Conservation (phyloP, 2,113 vertebrate species). For the Lepisosteus osseus region DNA sequence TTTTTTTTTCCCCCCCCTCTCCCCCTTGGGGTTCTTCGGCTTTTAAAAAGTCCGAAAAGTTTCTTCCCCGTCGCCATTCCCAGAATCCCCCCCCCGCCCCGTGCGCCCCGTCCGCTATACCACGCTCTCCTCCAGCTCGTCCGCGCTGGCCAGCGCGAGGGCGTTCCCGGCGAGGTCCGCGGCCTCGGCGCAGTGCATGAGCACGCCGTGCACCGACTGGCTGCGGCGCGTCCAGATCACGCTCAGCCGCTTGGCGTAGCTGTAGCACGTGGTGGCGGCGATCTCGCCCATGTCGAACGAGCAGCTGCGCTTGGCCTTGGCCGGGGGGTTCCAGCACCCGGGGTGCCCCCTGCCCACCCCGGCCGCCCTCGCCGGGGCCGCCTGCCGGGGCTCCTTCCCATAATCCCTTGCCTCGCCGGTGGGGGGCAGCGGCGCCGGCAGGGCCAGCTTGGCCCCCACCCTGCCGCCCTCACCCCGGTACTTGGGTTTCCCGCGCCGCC, state of each 20-base stretch:
- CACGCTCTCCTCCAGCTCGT: slow-evolving; percentile 80
- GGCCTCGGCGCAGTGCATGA: slow-evolving; percentile 64
- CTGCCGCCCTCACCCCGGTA: slow-evolving; percentile 27
- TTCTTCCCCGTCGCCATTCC: neutral
- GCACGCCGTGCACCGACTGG: slow-evolving; percentile 83
- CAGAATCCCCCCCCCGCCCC: neutral
- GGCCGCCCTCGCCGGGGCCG: neutral
- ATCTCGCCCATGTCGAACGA: slow-evolving; percentile 80
- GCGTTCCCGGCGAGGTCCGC: slow-evolving; percentile 30
- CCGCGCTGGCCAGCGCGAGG: neutral
- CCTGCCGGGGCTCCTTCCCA: no score
- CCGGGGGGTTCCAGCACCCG: neutral
- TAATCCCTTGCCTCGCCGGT: no score
- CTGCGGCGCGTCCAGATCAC: slow-evolving; percentile 84
- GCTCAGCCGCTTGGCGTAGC: slow-evolving; percentile 80
- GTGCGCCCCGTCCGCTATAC: slow-evolving; percentile 56
- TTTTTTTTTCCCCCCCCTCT: no score
- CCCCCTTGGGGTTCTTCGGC: slow-evolving; percentile 7
- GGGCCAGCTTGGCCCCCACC: neutral
- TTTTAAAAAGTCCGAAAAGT: no score
- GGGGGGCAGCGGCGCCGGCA: neutral
- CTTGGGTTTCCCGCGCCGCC: slow-evolving; percentile 48
- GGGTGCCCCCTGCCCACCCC: neutral
- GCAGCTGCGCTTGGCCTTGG: slow-evolving; percentile 71
- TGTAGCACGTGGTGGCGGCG: slow-evolving; percentile 55